These are phyloP conservation scores for Dasyprocta punctata DNA, from an alignment of 2,113 vertebrate genomes.

Conservation along the genomic window DNA sequence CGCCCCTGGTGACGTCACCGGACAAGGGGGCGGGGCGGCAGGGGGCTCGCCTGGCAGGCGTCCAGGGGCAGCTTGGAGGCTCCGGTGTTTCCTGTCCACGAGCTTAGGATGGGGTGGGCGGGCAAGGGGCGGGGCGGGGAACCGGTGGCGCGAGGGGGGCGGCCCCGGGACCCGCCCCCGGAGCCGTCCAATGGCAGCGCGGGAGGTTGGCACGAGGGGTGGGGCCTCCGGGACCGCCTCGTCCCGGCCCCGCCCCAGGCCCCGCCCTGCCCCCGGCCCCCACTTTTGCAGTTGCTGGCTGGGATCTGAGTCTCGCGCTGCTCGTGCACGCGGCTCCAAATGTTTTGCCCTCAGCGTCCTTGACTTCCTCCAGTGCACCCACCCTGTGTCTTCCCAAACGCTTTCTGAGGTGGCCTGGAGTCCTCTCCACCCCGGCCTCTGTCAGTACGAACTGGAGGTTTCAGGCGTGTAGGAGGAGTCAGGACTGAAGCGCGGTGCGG, in stretches of 20 bases:
- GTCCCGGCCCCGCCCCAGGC: not conserved
- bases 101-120: not conserved
- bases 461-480: not conserved
- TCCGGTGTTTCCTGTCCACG: not conserved
- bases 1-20: slow-evolving; percentile 34
- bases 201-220: not conserved
- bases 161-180: slow-evolving; percentile 44
- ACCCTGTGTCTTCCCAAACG: not conserved
- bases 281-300: rapidly evolving
- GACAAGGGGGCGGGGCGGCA: not conserved
- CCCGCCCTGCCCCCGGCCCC: not conserved
- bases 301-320: rapidly evolving
- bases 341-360: not conserved
- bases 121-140: slow-evolving; percentile 2
- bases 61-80: not conserved
- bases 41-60: not conserved
- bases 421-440: not conserved
- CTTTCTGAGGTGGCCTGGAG: not conserved
- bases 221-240: not conserved
- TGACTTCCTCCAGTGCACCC: not conserved
- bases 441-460: not conserved
- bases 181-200: slow-evolving; percentile 46
- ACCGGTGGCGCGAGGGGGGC: slow-evolving; percentile 48
- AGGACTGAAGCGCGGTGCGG: not conserved
- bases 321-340: rapidly evolving